A percentile compares a stretch with the other conserved stretches of the same genome.
phyloP scores from a whole-genome alignment of 2,797 vertebrate genomes.

The Carapus acus region DNA sequence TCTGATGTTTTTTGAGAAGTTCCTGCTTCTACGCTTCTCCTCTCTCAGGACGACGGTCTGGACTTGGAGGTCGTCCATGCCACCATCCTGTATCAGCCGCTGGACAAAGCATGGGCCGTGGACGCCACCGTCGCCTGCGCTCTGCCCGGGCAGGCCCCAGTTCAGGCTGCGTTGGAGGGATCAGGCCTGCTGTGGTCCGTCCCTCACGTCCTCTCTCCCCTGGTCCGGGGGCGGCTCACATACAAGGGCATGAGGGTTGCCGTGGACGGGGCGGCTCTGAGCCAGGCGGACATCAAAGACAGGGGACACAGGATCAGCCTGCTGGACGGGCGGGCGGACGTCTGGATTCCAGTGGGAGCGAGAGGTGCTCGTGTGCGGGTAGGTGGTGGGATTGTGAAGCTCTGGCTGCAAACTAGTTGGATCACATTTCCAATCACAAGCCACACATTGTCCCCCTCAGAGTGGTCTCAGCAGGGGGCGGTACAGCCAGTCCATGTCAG shows the following conservation, averaged over 20 bases:
- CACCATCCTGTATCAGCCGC: conserved; percentile 56
- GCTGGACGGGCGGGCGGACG: conserved; percentile 32
- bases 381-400: background rate
- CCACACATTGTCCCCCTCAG: conserved; percentile 25
- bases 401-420: background rate
- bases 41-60: conserved; percentile 42
- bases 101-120: conserved; percentile 58
- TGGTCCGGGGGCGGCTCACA: conserved; percentile 41
- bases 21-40: no score
- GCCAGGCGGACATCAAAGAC: conserved; percentile 21
- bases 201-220: conserved; percentile 32
- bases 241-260: conserved; percentile 32
- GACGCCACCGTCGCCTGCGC: conserved; percentile 64
- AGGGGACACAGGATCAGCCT: conserved; percentile 31
- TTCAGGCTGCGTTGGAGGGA: conserved; percentile 39
- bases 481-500: conserved; percentile 50
- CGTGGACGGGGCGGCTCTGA: conserved; percentile 31
- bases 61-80: conserved; percentile 52
- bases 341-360: conserved; percentile 47
- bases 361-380: conserved; percentile 48
- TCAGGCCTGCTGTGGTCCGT: conserved; percentile 47
- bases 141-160: conserved; percentile 33
- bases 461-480: conserved; percentile 48
- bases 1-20: no score
- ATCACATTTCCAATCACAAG: no score